phyloP scores from a whole-genome alignment of 2,888 invertebrate genomes.

The Polydrusus cervinus region DNA sequence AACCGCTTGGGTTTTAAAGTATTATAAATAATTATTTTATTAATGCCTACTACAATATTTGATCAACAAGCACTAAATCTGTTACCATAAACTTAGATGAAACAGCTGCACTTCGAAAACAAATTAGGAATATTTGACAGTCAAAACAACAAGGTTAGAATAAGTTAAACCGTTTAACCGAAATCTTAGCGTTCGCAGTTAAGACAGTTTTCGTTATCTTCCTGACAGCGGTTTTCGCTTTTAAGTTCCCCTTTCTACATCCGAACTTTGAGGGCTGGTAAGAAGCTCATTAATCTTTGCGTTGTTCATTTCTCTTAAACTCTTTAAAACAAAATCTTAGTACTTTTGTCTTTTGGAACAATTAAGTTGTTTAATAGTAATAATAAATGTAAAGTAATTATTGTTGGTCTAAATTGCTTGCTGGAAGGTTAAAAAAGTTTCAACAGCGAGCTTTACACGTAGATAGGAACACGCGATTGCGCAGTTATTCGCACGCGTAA shows the following conservation, averaged over 20 bases:
- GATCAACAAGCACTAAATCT: neutral
- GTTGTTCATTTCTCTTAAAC: constrained; percentile 21
- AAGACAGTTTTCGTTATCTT: constrained; percentile 32
- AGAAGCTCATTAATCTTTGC: constrained; percentile 27
- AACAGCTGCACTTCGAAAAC: neutral
- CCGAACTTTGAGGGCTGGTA: constrained; percentile 23
- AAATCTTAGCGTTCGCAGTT: constrained; percentile 23
- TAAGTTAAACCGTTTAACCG: constrained; percentile 26
- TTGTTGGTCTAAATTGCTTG: constrained; percentile 1
- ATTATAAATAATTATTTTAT: no score
- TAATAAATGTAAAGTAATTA: constrained; percentile 10
- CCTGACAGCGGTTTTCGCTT: constrained; percentile 34
- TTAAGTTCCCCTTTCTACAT: constrained; percentile 14
- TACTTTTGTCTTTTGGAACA: constrained; percentile 31
- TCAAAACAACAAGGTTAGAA: constrained; percentile 25
- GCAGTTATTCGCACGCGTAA: no score
- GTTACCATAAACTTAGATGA: neutral
- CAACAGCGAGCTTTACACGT: no score
- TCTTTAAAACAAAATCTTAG: constrained; percentile 35
- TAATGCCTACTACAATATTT: no score
- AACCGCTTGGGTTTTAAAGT: no score
- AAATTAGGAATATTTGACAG: constrained; percentile 5
- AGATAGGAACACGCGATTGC: no score
- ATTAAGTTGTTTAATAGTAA: constrained; percentile 20
- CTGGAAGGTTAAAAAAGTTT: neutral